Evolutionary conservation across 2,888 invertebrate species (phyloP).

Genomic region (Idaea dimidiata): DNA sequence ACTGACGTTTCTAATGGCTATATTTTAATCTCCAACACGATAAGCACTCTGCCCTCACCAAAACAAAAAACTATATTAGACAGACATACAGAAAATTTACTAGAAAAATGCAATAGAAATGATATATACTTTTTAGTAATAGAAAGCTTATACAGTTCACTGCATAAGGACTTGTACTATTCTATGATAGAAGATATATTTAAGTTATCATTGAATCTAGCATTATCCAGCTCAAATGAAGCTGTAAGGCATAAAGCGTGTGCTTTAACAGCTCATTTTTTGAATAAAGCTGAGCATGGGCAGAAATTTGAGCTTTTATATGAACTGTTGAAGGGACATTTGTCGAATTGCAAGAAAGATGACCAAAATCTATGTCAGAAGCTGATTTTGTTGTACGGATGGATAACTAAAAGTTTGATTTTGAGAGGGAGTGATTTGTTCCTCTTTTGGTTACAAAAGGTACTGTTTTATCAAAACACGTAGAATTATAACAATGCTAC

Average conservation of each 20-base stretch:
- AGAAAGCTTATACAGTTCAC: constrained; percentile 75
- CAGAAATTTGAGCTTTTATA: constrained; percentile 62
- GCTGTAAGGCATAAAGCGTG: constrained; percentile 63
- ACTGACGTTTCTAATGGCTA: constrained; percentile 54
- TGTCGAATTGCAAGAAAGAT: constrained; percentile 42
- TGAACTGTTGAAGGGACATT: constrained; percentile 50
- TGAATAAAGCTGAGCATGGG: constrained; percentile 79
- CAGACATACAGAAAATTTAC: constrained; percentile 48
- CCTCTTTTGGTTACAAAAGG: constrained; percentile 68
- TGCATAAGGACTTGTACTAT: constrained; percentile 61
- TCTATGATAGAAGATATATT: constrained; percentile 56
- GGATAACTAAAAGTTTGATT: constrained; percentile 65
- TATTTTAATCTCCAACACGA: constrained; percentile 57
- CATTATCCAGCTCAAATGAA: constrained; percentile 53
- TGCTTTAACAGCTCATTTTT: constrained; percentile 77
- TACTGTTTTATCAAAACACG: constrained; percentile 35
- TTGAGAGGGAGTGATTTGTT: constrained; percentile 63
- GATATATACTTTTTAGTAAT: constrained; percentile 61
- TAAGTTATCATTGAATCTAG: constrained; percentile 51
- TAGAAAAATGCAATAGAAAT: constrained; percentile 48
- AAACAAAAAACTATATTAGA: constrained; percentile 53
- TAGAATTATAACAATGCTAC: too few relatives aligned
- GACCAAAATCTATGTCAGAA: constrained; percentile 45
- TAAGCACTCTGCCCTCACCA: constrained; percentile 53
- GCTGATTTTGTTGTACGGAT: constrained; percentile 61